Base-by-base conservation (phyloP, 2,113 vertebrate genomes). In the Spermophilus dauricus region DNA sequence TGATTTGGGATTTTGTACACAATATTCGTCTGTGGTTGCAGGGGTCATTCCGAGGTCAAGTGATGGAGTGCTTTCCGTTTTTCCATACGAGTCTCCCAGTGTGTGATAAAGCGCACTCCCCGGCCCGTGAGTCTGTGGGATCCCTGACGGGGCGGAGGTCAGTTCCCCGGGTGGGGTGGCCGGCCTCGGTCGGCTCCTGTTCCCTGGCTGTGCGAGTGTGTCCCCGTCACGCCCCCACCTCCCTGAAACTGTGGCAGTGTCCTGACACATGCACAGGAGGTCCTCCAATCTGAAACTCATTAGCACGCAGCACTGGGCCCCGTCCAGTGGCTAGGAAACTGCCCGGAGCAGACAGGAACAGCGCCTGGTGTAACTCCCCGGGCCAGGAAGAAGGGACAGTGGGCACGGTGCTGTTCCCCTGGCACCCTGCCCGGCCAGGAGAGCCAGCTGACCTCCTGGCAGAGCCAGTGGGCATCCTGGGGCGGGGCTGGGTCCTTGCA, bases 1-100 rank as follows among this genome's bases (percentile, higher is more conserved):
- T 99, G 98, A 99, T 99, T 99, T 99, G 98, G 98, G 98, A 76
- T 98, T 99, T 98, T 98, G 98, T 99, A 98, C 98, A 98, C 98
- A 98, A 97, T 98, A 98, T 98, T 98, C 97, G 98, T 99, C 98
- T 99, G 98, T 91, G 98, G 98, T 99, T 99, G 98, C 98, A 98
- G 98, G 98, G 99, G 99, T 99, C 99, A 99, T 97, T 97, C 98
- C 72, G 48, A 99, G 99, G 99, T 99, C 99, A 99, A 98, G 98
- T 99, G 99, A 99, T 99, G 99, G 99, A 99, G 99, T 99, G 98
- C 99, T 99, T 99, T 99, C 99, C 98, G 99, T 99, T 99, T 99
- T 99, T 99, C 99, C 99, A 98, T 98, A 98, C 97, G 99, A 99
- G 98, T 89, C 98, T 99, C 97, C 88, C 98, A 98, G 98, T 98